Percentiles rank a stretch among this genome's conserved stretches.
These are phyloP conservation scores for Patagioenas fasciata DNA, from an alignment of 2,113 vertebrate species.

Conservation along the genomic window DNA sequence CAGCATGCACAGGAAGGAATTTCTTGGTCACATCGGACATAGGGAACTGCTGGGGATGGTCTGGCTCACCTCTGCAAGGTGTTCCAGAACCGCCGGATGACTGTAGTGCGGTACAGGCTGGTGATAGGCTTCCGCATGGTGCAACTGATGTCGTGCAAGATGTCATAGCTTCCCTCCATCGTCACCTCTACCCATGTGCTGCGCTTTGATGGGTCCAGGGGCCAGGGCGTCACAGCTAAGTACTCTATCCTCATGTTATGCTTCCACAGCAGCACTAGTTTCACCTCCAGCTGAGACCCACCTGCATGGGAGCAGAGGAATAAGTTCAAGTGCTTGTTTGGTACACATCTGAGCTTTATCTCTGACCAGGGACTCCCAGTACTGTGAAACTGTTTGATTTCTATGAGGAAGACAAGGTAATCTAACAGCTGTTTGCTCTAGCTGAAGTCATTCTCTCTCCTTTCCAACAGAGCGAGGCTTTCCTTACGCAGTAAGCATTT, in stretches of 20 bases:
- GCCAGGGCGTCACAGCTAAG: constrained; percentile 89
- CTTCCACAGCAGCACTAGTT: constrained; percentile 94
- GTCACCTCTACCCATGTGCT: constrained; percentile 94
- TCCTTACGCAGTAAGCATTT: background rate
- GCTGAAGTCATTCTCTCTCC: background rate
- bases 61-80: constrained; percentile 89
- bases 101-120: constrained; percentile 92
- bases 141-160: constrained; percentile 97
- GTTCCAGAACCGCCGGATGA: constrained; percentile 98
- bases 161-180: constrained; percentile 98
- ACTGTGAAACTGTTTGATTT: background rate
- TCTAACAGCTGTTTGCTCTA: background rate
- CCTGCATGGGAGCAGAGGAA: constrained; percentile 59
- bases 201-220: constrained; percentile 82
- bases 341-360: background rate
- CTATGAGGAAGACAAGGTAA: background rate
- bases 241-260: constrained; percentile 99
- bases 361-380: background rate
- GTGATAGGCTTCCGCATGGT: constrained; percentile 96
- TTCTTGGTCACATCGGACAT: background rate
- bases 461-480: background rate
- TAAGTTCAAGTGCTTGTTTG: background rate
- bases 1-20: background rate
- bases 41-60: background rate
- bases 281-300: constrained; percentile 93